Evolutionary conservation across 1,140 invertebrate genomes (phyloP), one percentile per base, ranked within the genome.

Genomic region (Hylyphantes graminicola): DNA sequence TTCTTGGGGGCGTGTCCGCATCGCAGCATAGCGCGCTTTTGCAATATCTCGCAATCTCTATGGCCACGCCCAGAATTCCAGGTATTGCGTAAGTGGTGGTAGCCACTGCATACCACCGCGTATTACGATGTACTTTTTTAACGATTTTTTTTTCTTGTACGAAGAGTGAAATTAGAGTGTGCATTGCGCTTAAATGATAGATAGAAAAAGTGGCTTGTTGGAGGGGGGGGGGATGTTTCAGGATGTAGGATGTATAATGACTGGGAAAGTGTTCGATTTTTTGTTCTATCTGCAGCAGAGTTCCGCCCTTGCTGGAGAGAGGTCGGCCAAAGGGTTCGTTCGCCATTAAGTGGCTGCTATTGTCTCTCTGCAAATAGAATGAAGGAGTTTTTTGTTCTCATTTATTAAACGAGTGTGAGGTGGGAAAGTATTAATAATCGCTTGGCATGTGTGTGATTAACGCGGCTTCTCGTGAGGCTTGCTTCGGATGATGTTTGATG

Each of bases 291-390:
- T 51, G 21, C 15, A 50, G 70, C 50, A 5, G n/a, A n/a, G 67
- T 17, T 72, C 67, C 67, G 64, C 78, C 78, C 67, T 81, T 73
- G 67, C n/a, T 19, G 35, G 13, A 5, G 8, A 10, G 53, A 50
- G 65, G 77, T 68, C 53, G 64, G 54, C 51, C 50, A 79, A 70
- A 70, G 67, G 67, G 67, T 70, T 70, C 63, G 35, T 21, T 55
- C 63, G 35, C 51, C 51, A 15, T 79, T 79, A 68, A 79, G 55
- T 63, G n/a, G 15, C 54, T 65, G 21, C 77, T 70, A 79, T 79
- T 79, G 77, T 79, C 65, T 79, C 67, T 70, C 53, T 70, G 35
- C 74, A 76, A 76, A 76, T 76, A 76, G 74, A 76, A 76, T 76
- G 12, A 21, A n/a, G 74, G 50, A 50, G 50, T 70, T 70, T 70